phyloP scores from a whole-genome alignment of 2,888 invertebrate species.

The Carcina quercana region DNA sequence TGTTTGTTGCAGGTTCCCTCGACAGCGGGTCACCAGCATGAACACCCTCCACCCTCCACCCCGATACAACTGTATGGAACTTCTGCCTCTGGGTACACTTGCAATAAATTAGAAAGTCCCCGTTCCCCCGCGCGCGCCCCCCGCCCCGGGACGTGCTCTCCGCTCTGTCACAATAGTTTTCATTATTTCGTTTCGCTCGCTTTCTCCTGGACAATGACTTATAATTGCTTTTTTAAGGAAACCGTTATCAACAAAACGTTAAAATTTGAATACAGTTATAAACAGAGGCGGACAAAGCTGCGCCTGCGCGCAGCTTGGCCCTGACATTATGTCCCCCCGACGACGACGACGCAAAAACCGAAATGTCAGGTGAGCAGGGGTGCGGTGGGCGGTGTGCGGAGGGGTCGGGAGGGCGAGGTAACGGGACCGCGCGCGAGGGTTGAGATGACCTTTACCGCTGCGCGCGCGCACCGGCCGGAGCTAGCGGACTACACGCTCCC shows the following conservation, averaged over 20 bases:
- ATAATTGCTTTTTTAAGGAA: conserved; percentile 28
- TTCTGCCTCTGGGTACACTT: too few relatives aligned
- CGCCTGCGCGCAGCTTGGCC: conserved; percentile 15
- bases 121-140: too few relatives aligned
- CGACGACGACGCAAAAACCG: conserved; percentile 32
- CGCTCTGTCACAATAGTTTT: too few relatives aligned
- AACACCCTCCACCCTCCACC: too few relatives aligned
- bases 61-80: neutral
- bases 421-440: conserved; percentile 25
- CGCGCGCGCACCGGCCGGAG: conserved; percentile 7
- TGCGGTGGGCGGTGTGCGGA: conserved; percentile 9
- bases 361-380: conserved; percentile 45
- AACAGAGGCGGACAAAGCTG: conserved; percentile 23
- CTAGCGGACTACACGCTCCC: neutral
- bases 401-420: conserved; percentile 14
- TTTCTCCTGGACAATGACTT: conserved; percentile 42
- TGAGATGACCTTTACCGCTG: conserved; percentile 8
- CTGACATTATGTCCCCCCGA: too few relatives aligned
- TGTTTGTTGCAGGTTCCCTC: too few relatives aligned
- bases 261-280: conserved; percentile 11
- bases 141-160: conserved; percentile 8
- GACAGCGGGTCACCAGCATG: too few relatives aligned
- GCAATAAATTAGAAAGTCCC: conserved; percentile 60
- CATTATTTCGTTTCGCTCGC: conserved; percentile 36
- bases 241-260: conserved; percentile 19